Evolutionary conservation across 2,113 vertebrate genomes (phyloP), one percentile per base, ranked within the genome.

Genomic region (Sinocyclocheilus rhinocerous): DNA sequence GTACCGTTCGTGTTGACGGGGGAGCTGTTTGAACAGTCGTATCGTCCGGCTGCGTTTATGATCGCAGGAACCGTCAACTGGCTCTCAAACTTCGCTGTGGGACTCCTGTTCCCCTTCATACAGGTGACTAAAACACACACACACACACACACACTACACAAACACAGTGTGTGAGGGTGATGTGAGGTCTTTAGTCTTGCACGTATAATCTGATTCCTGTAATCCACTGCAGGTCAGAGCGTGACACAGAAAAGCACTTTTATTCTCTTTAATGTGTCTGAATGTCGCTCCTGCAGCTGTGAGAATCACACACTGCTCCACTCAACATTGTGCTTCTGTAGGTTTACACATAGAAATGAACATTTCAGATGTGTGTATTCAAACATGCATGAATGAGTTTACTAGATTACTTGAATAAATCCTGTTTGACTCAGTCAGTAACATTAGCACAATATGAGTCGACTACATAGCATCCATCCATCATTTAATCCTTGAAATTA

Each of bases 41-140:
- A 97, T 91, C 93, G 95, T 45, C 95, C 97, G 0, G 95, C 98
- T 0, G 98, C 98, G 0, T 99, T 98, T 91, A 95, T 96, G 93
- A 92, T 98, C 4, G 97, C 96, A 6, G 98, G 98, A 33, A 95
- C 91, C 0, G 90, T 97, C 42, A 98, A 97, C 92, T 99, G 98
- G 98, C 93, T 99, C 65, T 94, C 95, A 86, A 98, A 98, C 93
- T 99, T 98, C 0, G 42, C 92, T 0, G 95, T 99, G 2, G 97
- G 98, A 20, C 95, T 99, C 70, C 89, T 99, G 76, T 99, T 99
- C 88, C 98, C 98, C 0, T 97, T 97, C 90, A 97, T 99, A 89
- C 97, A 99, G 95, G 97, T 99, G 92, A 48, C 13, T 22, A 9
- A 2, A 33, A 26, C 65, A 26, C 65, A 26, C 65, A 26, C 63